These are phyloP conservation scores for Centropus bengalensis DNA, from an alignment of 2,113 vertebrate species.

Conservation along the genomic window DNA sequence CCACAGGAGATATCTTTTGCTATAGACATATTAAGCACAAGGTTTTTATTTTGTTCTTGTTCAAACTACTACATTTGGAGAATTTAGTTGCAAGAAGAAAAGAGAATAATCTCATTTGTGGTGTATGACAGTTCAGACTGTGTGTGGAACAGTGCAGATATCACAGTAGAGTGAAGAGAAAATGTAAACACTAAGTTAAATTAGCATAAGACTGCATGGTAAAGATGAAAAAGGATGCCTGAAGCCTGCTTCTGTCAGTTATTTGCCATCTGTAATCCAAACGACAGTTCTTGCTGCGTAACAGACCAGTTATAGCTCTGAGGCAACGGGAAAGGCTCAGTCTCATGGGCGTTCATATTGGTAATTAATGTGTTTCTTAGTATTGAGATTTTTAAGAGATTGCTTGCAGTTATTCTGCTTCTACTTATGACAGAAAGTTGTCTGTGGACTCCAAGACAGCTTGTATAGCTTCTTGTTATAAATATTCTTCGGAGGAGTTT, in stretches of 20 bases:
- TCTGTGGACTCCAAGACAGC: background rate
- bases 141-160: background rate
- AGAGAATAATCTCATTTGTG: background rate
- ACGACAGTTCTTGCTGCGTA: background rate
- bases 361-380: conserved; percentile 17
- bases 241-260: conserved; percentile 44
- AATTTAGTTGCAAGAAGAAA: background rate
- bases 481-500: background rate
- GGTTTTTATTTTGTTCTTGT: background rate
- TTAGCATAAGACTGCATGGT: conserved; percentile 3
- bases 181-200: conserved; percentile 40
- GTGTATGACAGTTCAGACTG: background rate
- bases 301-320: conserved; percentile 10
- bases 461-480: background rate
- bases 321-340: background rate
- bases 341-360: background rate
- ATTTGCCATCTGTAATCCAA: conserved; percentile 22
- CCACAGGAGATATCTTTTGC: background rate
- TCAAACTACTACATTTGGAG: conserved; percentile 33
- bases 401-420: background rate
- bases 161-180: background rate
- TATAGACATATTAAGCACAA: background rate
- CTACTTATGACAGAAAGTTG: background rate
- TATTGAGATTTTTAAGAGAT: conserved; percentile 32
- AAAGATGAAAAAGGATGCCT: conserved; percentile 32